These are phyloP conservation scores for Parochlus steinenii DNA, from an alignment of 2,888 invertebrate species.

Conservation along the genomic window DNA sequence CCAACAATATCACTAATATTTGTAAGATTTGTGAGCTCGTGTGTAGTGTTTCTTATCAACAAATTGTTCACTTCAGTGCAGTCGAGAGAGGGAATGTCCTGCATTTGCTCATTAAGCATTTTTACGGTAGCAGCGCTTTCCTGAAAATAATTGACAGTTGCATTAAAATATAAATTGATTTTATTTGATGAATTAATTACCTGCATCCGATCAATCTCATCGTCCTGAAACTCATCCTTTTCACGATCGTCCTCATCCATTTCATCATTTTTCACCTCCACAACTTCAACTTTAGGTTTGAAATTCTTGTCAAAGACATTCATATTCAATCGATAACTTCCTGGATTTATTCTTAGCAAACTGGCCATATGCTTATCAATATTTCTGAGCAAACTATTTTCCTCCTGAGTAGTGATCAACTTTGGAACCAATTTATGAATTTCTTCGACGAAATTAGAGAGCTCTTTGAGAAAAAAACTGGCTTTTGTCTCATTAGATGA, in stretches of 20 bases:
- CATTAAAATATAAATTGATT: no score
- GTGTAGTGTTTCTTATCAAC: conserved; percentile 6
- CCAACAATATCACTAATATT: conserved; percentile 10
- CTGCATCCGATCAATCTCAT: background rate
- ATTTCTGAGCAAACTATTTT: background rate
- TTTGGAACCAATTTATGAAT: conserved; percentile 22
- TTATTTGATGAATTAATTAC: no score
- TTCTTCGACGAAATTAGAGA: conserved; percentile 24
- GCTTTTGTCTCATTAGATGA: conserved; percentile 21
- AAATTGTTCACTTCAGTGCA: conserved; percentile 10
- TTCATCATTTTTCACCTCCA: background rate
- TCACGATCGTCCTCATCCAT: conserved; percentile 4
- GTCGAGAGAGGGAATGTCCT: conserved; percentile 7
- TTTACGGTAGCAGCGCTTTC: no score
- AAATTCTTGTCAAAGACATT: conserved; percentile 9
- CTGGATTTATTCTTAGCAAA: conserved; percentile 7
- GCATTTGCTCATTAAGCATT: no score
- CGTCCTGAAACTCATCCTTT: conserved; percentile 1
- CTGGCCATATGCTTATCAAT: conserved; percentile 9
- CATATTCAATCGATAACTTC: conserved; percentile 7
- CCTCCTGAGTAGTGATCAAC: conserved; percentile 18
- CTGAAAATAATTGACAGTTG: no score
- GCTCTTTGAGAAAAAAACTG: conserved; percentile 24
- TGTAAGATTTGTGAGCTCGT: conserved; percentile 10
- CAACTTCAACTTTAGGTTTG: conserved; percentile 3